Conservation (phyloP, 92 coral and sea anemone species). For the Muricea muricata region DNA sequence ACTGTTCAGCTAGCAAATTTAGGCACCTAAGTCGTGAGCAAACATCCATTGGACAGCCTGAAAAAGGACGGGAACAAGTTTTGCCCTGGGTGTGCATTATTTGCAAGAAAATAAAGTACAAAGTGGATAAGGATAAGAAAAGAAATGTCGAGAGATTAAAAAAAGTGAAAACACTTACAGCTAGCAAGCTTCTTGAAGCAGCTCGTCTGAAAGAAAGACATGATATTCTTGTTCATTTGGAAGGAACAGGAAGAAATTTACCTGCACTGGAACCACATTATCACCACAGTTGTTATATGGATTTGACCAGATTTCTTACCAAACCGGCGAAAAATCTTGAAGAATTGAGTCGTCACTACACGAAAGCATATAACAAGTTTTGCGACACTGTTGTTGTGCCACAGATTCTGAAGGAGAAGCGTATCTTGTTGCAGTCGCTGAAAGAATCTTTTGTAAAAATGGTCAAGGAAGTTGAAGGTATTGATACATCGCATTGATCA, state of each 20-base stretch:
- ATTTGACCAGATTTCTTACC: constrained; percentile 10
- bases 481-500: not conserved
- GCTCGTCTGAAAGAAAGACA: not conserved
- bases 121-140: not conserved
- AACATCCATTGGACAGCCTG: not conserved
- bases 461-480: not conserved
- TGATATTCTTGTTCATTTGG: constrained; percentile 26
- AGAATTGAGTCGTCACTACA: constrained; percentile 1
- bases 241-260: constrained; percentile 28
- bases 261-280: constrained; percentile 21
- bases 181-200: constrained; percentile 25
- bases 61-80: not conserved
- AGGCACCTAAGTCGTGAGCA: not conserved
- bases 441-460: constrained; percentile 12
- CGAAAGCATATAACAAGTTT: constrained; percentile 2
- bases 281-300: constrained; percentile 17
- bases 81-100: not conserved
- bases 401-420: not conserved
- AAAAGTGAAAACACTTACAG: constrained; percentile 17
- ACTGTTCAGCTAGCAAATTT: not conserved
- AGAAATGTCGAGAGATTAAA: constrained; percentile 13
- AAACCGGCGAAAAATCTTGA: not conserved
- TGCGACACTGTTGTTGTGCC: constrained; percentile 8
- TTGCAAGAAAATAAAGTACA: constrained; percentile 8
- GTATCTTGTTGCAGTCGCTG: not conserved